Conservation (phyloP, 2,113 vertebrate genomes). For the Solea senegalensis region DNA sequence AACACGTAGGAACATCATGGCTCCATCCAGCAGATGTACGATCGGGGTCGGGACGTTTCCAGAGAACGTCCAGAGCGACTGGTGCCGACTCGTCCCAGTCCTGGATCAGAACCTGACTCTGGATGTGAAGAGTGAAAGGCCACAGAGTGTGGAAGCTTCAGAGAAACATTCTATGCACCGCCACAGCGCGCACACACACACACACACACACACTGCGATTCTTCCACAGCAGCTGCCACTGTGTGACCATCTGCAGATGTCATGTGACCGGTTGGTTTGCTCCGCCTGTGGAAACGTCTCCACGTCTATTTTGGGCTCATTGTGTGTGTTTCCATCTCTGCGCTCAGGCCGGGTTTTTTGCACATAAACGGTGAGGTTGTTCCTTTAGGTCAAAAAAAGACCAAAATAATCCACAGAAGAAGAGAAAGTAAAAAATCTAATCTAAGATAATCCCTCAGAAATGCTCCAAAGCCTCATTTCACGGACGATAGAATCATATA, state of each 20-base stretch:
- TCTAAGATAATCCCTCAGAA: no score
- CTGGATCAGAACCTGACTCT: neutral
- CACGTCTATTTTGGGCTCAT: constrained; percentile 28
- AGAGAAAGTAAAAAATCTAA: no score
- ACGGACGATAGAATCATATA: no score
- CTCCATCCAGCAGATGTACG: neutral
- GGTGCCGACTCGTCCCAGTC: neutral
- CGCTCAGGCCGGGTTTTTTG: constrained; percentile 10
- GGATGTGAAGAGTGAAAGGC: neutral
- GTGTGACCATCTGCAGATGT: constrained; percentile 52
- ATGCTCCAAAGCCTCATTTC: no score
- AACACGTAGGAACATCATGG: no score
- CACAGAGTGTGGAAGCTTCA: constrained; percentile 4
- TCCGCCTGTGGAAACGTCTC: constrained; percentile 38
- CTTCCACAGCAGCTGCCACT: constrained; percentile 52
- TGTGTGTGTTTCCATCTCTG: constrained; percentile 19
- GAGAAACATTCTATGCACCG: neutral
- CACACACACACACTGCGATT: constrained; percentile 4
- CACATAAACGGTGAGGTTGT: neutral
- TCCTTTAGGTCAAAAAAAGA: neutral
- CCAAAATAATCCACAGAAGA: neutral
- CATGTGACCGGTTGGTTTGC: constrained; percentile 30
- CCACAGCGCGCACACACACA: constrained; percentile 17
- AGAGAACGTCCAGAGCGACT: neutral
- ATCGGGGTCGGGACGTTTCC: neutral